Percentiles rank a stretch among this genome's conserved stretches.
phyloP scores from a whole-genome alignment of 2,888 invertebrate genomes.

The Ormyrus nitidulus region DNA sequence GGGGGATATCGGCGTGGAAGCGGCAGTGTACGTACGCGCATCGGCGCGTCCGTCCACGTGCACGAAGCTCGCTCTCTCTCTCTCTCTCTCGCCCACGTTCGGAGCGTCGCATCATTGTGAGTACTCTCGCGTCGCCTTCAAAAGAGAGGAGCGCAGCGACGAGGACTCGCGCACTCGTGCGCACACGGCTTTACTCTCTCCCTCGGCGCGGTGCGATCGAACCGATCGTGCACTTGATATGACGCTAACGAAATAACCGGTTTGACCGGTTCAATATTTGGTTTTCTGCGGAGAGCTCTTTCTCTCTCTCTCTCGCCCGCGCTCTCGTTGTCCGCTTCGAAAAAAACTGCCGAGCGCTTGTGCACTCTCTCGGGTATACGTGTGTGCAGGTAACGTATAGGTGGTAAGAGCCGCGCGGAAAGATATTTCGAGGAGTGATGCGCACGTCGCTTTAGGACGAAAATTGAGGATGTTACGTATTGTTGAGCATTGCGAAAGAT shows the following conservation, averaged over 20 bases:
- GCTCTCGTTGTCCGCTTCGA: not conserved
- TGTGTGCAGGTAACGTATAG: not conserved
- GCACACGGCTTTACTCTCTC: not conserved
- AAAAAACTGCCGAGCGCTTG: not conserved
- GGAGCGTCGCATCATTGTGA: not conserved
- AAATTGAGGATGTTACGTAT: slow-evolving; percentile 16
- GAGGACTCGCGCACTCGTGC: not conserved
- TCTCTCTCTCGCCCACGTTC: too few relatives aligned
- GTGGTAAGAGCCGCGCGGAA: too few relatives aligned
- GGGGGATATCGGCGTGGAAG: not conserved
- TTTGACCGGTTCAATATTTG: slow-evolving; percentile 54
- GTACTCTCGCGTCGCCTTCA: slow-evolving; percentile 3
- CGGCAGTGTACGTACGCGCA: not conserved
- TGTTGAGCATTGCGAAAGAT: not conserved
- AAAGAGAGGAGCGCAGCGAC: slow-evolving; percentile 1
- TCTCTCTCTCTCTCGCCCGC: not conserved
- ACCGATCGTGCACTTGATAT: slow-evolving; percentile 51
- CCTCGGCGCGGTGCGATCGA: slow-evolving; percentile 13
- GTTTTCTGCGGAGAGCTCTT: slow-evolving; percentile 31
- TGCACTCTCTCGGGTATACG: not conserved
- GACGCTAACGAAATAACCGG: slow-evolving; percentile 57
- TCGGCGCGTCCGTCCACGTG: slow-evolving; percentile 19
- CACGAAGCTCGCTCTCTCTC: not conserved
- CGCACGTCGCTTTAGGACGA: slow-evolving; percentile 4
- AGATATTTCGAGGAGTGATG: slow-evolving; percentile 33